Base-by-base conservation (phyloP, 1,140 invertebrate genomes). In the Panagrolaimus sp. region DNA sequence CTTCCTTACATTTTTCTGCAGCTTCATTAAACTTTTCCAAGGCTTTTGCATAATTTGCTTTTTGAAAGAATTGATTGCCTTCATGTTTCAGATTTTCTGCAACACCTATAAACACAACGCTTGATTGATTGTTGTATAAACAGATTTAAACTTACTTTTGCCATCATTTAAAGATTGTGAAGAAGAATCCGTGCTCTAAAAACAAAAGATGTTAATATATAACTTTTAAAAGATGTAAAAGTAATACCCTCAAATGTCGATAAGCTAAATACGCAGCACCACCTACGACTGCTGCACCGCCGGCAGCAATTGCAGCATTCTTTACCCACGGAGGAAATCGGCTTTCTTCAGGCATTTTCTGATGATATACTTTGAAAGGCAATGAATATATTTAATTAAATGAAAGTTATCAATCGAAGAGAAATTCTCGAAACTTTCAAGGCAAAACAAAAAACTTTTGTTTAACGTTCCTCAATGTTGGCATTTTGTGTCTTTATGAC, bases 81-180 rank as follows among this genome's bases (percentile, higher is more conserved):
- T 21, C 52, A 26, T 58, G 21, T 28, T 58, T 58, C 4, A 58
- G 15, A 28, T 28, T 21, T 21, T 58, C 52, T 26, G 52, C 52
- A n/a, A 28, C 14, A 28, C 21, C 52, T 58, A 28, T n/a, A 58
- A 58, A 52, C 48, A n/a, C 52, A 58, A 58, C n/a, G n/a, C n/a
- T n/a, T n/a, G n/a, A n/a, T n/a, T n/a, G 32, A 21, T 58, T 58
- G 28, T 58, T n/a, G 21, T 26, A 48, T 48, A 1, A 48, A n/a
- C 10, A 4, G 17, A 58, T 28, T n/a, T n/a, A 58, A 0, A n/a
- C 10, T 26, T 21, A 55, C 15, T 6, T 10, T 26, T 26, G 28
- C 52, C n/a, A 24, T 26, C 17, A 58, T 24, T 58, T 21, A 4
- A 28, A n/a, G 52, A 14, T 28, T 21, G 52, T 26, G 8, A 26